Percentiles rank a stretch among this genome's conserved stretches.
phyloP scores from a whole-genome alignment of 2,888 invertebrate genomes.

The Synanthedon tipuliformis region DNA sequence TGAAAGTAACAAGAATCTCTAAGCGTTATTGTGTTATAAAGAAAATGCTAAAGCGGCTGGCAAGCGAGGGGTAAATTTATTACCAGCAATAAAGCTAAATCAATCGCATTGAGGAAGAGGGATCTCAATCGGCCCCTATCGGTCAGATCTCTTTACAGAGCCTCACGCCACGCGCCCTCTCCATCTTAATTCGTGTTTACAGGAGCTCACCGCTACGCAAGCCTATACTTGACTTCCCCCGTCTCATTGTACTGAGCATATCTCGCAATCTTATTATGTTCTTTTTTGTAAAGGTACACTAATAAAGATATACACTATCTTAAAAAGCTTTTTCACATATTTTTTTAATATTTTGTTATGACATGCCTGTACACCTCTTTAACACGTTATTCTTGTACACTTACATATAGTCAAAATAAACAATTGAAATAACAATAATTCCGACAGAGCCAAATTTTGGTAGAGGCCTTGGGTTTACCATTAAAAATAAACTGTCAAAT shows the following conservation, averaged over 20 bases:
- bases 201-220: conserved; percentile 8
- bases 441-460: no score
- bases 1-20: not conserved
- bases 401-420: no score
- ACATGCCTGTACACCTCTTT: no score
- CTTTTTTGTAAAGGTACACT: no score
- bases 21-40: conserved; percentile 3
- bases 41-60: conserved; percentile 13
- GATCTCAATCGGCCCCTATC: conserved; percentile 38
- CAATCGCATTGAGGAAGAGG: conserved; percentile 41
- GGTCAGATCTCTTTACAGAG: conserved; percentile 29
- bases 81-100: conserved; percentile 55
- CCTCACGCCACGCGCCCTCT: conserved; percentile 14
- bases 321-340: no score
- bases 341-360: no score
- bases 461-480: no score
- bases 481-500: no score
- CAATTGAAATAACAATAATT: no score
- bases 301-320: no score
- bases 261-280: not conserved
- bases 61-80: conserved; percentile 41
- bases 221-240: not conserved
- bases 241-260: not conserved
- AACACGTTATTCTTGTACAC: no score
- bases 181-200: conserved; percentile 30